Evolutionary conservation across 2,888 invertebrate genomes (phyloP).

Genomic region (Pristionchus mayeri): DNA sequence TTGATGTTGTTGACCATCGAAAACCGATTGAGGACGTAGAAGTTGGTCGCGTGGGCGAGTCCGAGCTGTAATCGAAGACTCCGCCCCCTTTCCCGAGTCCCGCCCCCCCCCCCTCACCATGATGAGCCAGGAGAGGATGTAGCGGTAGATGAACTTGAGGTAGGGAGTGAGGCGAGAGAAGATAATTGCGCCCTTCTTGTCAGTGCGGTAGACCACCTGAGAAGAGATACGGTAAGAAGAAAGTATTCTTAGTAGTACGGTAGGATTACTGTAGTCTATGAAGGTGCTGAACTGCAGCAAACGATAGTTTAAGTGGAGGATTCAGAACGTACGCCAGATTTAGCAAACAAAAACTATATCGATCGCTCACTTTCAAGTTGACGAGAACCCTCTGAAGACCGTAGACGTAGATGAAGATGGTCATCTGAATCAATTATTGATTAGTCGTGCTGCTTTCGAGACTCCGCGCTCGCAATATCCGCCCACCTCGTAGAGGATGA

Average conservation of each 20-base stretch:
- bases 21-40: not conserved
- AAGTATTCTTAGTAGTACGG: not conserved
- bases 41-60: slow-evolving; percentile 3
- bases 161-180: not conserved
- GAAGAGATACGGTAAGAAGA: not conserved
- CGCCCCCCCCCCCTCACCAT: not conserved
- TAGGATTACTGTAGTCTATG: not conserved
- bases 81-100: not conserved
- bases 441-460: not conserved
- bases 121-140: not conserved
- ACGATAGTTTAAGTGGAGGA: no score
- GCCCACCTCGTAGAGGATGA: slow-evolving; percentile 32
- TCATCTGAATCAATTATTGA: not conserved
- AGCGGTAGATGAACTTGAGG: slow-evolving; percentile 17
- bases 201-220: not conserved
- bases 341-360: not conserved
- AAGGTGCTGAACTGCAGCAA: not conserved
- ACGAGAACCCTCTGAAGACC: slow-evolving; percentile 22
- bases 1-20: not conserved
- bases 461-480: not conserved
- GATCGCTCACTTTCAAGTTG: not conserved
- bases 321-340: no score
- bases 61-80: not conserved
- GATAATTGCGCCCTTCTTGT: not conserved
- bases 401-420: slow-evolving; percentile 30